phyloP scores from a whole-genome alignment of 2,113 vertebrate species.

The Arizona elegans region DNA sequence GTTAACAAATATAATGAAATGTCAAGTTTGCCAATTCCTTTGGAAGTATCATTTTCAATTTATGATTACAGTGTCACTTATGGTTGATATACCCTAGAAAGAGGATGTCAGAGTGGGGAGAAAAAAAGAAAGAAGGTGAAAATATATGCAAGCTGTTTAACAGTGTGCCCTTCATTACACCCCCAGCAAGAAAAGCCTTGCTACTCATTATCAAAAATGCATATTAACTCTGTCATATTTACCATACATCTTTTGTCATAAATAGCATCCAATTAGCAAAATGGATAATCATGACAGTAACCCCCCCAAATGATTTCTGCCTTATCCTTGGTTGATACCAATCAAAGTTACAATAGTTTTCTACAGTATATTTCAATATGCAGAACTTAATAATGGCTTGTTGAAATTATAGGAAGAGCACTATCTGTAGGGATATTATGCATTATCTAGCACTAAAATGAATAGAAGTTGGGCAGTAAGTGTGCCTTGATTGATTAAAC shows the following conservation, averaged over 20 bases:
- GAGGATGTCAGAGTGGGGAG: conserved; percentile 81
- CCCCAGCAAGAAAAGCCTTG: conserved; percentile 68
- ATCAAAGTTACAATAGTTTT: conserved; percentile 64
- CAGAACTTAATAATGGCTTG: conserved; percentile 60
- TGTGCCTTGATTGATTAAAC: conserved; percentile 61
- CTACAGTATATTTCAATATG: conserved; percentile 62
- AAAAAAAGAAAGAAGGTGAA: conserved; percentile 79
- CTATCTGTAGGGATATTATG: not conserved
- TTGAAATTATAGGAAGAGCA: conserved; percentile 56
- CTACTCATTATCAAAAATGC: conserved; percentile 78
- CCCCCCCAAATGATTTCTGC: conserved; percentile 72
- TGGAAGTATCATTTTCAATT: conserved; percentile 85
- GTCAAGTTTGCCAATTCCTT: conserved; percentile 91
- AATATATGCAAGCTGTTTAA: conserved; percentile 81
- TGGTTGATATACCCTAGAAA: conserved; percentile 85
- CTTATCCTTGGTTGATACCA: conserved; percentile 68
- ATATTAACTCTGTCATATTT: conserved; percentile 82
- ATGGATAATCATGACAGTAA: conserved; percentile 72
- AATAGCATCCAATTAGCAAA: conserved; percentile 84
- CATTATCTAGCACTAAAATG: not conserved
- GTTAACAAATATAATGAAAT: conserved; percentile 97
- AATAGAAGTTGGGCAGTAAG: not conserved
- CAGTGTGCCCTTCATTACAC: conserved; percentile 74
- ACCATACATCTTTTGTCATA: conserved; percentile 84
- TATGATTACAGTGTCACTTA: conserved; percentile 91